Evolutionary conservation across 1,140 invertebrate genomes (phyloP), one percentile per base, ranked within the genome.

Genomic region (Calephelis nemesis): DNA sequence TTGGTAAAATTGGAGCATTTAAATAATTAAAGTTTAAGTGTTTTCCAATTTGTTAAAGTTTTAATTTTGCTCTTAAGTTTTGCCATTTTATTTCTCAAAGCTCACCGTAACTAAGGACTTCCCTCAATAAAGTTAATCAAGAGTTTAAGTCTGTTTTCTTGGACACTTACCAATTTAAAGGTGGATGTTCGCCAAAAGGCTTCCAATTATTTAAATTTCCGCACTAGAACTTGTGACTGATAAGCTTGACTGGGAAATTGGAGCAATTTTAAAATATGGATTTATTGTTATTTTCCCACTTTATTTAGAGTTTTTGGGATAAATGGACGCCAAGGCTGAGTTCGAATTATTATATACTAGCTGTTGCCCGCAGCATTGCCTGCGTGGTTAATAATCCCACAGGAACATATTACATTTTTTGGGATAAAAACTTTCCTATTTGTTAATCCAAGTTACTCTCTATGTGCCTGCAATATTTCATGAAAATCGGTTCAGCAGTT

Each of bases 121-220:
- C 30, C 30, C 54, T 60, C 54, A 60, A 60, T 60, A 60, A 60
- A 60, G 54, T 60, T 60, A 60, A 60, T 60, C 30, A 60, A 39
- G 30, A 60, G 30, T 60, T 40, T 39, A 60, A 60, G 54, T 60
- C 54, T 60, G 30, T 39, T 60, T 60, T 60, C 54, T 60, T 60
- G 54, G 54, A 60, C 54, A 60, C 30, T 60, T 40, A 60, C 54
- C 54, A 60, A 60, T 10, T 30, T 60, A 30, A 39, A 2, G n/a
- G 19, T 54, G 52, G 10, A 58, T 58, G 52, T 39, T 30, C 15
- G 52, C 52, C 52, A 58, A 58, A 30, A 5, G 19, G 52, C 19
- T 58, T 58, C 15, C 19, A 58, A 58, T 58, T 58, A 58, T 58
- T 58, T 58, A 58, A 58, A 58, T 58, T 58, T 58, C 10, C 10